phyloP scores from a whole-genome alignment of 2,113 vertebrate genomes.

The Eulemur macaco region DNA sequence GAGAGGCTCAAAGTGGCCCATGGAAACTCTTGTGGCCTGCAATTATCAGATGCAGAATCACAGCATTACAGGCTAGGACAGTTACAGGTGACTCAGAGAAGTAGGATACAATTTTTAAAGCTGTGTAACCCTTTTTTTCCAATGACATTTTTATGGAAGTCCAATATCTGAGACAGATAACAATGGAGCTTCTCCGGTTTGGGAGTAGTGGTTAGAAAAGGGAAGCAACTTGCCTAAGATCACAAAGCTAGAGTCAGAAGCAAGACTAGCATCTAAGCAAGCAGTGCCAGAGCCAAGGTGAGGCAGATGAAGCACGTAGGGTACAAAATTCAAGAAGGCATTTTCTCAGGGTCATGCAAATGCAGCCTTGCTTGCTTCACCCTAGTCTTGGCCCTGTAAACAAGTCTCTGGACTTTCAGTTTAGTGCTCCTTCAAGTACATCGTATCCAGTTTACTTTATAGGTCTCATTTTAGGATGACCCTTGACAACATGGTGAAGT shows the following conservation, averaged over 20 bases:
- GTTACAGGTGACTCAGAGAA: not conserved
- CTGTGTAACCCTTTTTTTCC: not conserved
- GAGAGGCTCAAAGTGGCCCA: not conserved
- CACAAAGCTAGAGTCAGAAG: not conserved
- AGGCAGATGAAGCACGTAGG: not conserved
- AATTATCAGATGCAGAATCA: not conserved
- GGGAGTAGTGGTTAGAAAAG: not conserved
- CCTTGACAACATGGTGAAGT: not conserved
- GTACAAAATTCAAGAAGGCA: not conserved
- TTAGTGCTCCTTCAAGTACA: not conserved
- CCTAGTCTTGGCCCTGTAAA: not conserved
- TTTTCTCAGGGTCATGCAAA: not conserved
- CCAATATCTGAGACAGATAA: not conserved
- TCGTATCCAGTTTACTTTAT: not conserved
- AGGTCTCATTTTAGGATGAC: slow-evolving; percentile 2
- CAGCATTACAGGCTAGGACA: not conserved
- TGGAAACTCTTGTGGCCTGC: not conserved
- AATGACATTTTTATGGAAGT: not conserved
- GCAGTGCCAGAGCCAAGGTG: not conserved
- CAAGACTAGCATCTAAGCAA: not conserved
- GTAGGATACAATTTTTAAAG: not conserved
- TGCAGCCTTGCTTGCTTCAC: not conserved
- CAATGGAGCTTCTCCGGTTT: not conserved
- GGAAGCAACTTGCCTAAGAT: not conserved
- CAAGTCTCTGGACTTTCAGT: not conserved